Conservation (phyloP, 2,797 vertebrate genomes). For the Sparus aurata region DNA sequence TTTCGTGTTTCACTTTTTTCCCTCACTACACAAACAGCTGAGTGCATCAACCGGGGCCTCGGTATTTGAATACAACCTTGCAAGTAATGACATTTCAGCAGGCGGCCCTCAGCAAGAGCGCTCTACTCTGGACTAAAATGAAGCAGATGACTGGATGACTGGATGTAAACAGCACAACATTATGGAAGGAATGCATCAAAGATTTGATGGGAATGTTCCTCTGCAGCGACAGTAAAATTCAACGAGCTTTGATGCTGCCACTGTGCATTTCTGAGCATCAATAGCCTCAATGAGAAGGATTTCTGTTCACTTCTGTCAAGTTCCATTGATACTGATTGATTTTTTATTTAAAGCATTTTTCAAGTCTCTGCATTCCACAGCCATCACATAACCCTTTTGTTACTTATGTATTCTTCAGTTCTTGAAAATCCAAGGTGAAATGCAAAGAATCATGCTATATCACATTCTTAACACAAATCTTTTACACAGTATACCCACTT, state of each 20-base stretch:
- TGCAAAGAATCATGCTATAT: not conserved
- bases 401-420: not conserved
- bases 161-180: slow-evolving; percentile 19
- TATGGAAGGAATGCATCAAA: slow-evolving; percentile 32
- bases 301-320: slow-evolving; percentile 36
- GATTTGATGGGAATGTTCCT: slow-evolving; percentile 16
- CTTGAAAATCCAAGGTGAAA: not conserved
- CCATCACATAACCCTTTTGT: not conserved
- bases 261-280: slow-evolving; percentile 26
- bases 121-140: slow-evolving; percentile 15
- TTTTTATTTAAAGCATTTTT: slow-evolving; percentile 51
- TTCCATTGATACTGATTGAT: slow-evolving; percentile 7
- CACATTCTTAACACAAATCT: not conserved
- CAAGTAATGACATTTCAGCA: slow-evolving; percentile 39
- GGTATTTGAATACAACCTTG: slow-evolving; percentile 53
- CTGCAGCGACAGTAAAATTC: slow-evolving; percentile 11
- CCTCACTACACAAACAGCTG: slow-evolving; percentile 35
- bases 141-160: not conserved
- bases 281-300: slow-evolving; percentile 24
- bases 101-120: slow-evolving; percentile 10
- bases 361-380: not conserved
- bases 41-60: slow-evolving; percentile 24
- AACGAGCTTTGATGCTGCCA: slow-evolving; percentile 31
- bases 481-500: not conserved
- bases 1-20: slow-evolving; percentile 28